Evolutionary conservation across 92 coral and sea anemone species (phyloP).

Genomic region (Zoanthus sociatus): DNA sequence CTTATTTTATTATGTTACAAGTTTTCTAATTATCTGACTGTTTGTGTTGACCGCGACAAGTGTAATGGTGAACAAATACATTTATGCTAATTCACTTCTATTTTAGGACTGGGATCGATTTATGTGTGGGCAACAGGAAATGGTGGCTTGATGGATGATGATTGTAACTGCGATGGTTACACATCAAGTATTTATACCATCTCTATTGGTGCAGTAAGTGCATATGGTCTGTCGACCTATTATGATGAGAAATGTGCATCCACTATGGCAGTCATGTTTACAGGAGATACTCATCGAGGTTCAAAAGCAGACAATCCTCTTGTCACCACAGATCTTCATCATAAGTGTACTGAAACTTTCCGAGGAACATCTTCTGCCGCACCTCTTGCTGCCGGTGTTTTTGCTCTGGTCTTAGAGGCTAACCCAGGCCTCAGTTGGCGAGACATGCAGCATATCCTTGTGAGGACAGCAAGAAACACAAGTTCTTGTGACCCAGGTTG

Average conservation of each 20-base stretch:
- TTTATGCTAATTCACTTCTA: background rate
- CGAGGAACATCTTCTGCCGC: constrained; percentile 98
- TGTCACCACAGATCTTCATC: constrained; percentile 92
- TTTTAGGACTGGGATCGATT: constrained; percentile 82
- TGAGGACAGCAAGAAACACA: constrained; percentile 81
- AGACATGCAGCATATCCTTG: constrained; percentile 93
- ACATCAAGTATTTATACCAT: constrained; percentile 93
- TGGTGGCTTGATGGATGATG: constrained; percentile 94
- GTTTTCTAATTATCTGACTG: background rate
- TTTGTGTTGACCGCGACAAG: too few species aligned
- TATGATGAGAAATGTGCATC: constrained; percentile 95
- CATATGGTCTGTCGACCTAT: constrained; percentile 92
- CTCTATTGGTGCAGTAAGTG: constrained; percentile 95
- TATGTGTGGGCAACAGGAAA: constrained; percentile 99
- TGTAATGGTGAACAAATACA: background rate
- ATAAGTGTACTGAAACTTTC: constrained; percentile 82
- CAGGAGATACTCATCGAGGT: constrained; percentile 91
- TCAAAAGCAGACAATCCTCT: constrained; percentile 75
- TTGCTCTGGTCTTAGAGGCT: constrained; percentile 92
- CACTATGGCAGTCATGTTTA: constrained; percentile 92
- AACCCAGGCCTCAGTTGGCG: constrained; percentile 91
- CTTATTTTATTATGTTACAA: background rate
- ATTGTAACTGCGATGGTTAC: constrained; percentile 93
- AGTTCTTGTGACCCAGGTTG: constrained; percentile 92
- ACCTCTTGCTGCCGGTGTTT: constrained; percentile 92